Evolutionary conservation across 2,888 invertebrate genomes (phyloP).

Genomic region (Coenonympha arcania): DNA sequence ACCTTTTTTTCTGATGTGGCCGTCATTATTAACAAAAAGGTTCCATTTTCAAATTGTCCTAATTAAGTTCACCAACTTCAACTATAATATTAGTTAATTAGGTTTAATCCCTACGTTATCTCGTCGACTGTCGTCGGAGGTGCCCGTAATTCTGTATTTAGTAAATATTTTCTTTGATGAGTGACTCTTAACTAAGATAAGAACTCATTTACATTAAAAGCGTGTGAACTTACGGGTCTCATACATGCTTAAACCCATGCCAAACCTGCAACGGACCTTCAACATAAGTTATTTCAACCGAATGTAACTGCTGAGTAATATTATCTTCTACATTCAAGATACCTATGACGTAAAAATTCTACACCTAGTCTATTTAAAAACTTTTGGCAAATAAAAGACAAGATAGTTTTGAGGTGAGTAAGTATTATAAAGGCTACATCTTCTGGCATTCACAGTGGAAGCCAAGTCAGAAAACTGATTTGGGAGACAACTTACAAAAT

Average conservation of each 20-base stretch:
- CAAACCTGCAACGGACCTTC: neutral
- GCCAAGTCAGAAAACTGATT: too few species aligned
- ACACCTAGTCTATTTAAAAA: too few species aligned
- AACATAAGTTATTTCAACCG: too few species aligned
- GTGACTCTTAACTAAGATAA: conserved; percentile 47
- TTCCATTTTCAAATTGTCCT: neutral
- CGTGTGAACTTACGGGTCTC: conserved; percentile 30
- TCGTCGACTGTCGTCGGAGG: conserved; percentile 42
- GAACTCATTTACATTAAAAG: conserved; percentile 41
- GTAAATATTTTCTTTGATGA: conserved; percentile 67
- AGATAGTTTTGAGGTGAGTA: too few species aligned
- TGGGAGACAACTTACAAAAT: too few species aligned
- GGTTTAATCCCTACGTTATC: conserved; percentile 59
- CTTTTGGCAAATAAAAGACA: too few species aligned
- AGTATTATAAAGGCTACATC: too few species aligned
- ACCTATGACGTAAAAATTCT: too few species aligned
- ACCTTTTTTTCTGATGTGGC: too few species aligned
- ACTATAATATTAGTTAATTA: conserved; percentile 58
- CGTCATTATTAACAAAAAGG: neutral
- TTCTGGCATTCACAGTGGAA: too few species aligned
- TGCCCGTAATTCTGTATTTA: conserved; percentile 53
- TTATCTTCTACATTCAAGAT: too few species aligned
- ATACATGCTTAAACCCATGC: neutral
- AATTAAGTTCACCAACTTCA: conserved; percentile 26
- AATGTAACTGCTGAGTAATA: too few species aligned